Conservation (phyloP, 1,140 invertebrate genomes). For the Caenorhabditis tropicalis region DNA sequence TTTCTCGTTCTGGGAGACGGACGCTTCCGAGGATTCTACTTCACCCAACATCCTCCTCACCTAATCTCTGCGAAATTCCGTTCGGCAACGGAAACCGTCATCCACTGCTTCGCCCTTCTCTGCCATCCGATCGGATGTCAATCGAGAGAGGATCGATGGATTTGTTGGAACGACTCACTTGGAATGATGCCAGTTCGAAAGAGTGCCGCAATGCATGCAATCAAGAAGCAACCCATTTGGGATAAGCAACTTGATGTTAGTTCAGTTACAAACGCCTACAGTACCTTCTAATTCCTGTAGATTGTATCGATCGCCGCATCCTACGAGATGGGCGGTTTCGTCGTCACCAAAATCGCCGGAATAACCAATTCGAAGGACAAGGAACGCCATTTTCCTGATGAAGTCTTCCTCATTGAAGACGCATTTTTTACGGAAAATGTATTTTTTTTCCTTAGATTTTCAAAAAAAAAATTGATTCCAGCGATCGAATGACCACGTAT, state of each 20-base stretch:
- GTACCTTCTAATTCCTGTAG: background rate
- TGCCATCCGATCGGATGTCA: background rate
- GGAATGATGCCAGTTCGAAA: background rate
- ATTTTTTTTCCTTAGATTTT: too few relatives aligned
- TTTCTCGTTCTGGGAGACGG: too few relatives aligned
- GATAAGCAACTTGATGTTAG: slow-evolving; percentile 11
- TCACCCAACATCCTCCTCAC: too few relatives aligned
- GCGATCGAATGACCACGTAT: background rate
- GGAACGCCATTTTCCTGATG: background rate
- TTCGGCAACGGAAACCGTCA: background rate
- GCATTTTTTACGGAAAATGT: background rate
- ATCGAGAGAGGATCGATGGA: background rate
- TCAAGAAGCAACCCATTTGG: background rate
- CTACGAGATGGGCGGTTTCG: background rate
- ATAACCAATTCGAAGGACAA: background rate
- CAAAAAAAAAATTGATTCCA: background rate
- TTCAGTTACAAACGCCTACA: too few relatives aligned
- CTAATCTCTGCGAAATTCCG: background rate
- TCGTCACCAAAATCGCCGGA: background rate
- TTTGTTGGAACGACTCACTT: slow-evolving; percentile 16
- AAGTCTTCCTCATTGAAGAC: background rate
- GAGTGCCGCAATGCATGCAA: background rate
- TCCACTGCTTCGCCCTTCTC: background rate
- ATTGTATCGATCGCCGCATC: background rate
- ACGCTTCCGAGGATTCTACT: too few relatives aligned